Conservation (phyloP, 2,113 vertebrate species). For the Synchiropus splendidus region DNA sequence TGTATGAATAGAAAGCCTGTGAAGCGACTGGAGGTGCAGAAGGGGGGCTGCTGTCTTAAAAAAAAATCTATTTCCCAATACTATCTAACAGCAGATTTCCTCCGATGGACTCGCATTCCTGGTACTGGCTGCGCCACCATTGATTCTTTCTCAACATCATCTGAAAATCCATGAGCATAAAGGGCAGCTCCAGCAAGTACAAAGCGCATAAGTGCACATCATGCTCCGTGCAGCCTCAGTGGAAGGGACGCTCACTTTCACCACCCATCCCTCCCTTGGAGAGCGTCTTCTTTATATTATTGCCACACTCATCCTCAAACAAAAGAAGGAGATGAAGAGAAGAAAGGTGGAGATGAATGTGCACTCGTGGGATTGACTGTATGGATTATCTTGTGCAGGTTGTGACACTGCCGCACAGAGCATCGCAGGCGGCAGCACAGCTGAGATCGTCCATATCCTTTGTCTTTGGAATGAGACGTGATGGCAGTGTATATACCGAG, state of each 20-base stretch:
- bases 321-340: conserved; percentile 19
- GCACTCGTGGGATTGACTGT: conserved; percentile 1
- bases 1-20: conserved; percentile 77
- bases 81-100: conserved; percentile 70
- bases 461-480: no score
- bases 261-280: conserved; percentile 17
- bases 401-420: conserved; percentile 39
- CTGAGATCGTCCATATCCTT: no score
- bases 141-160: conserved; percentile 81
- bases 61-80: conserved; percentile 94
- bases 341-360: conserved; percentile 21
- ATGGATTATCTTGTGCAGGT: conserved; percentile 48
- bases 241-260: conserved; percentile 34
- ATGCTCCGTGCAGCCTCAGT: conserved; percentile 33
- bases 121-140: conserved; percentile 76
- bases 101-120: conserved; percentile 81
- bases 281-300: conserved; percentile 15
- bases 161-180: conserved; percentile 82
- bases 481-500: no score
- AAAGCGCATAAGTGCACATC: conserved; percentile 59
- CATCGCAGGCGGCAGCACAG: conserved; percentile 5
- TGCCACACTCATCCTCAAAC: conserved; percentile 15
- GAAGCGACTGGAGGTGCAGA: conserved; percentile 15
- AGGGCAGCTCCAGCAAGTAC: conserved; percentile 61
- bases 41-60: conserved; percentile 24